Conservation (phyloP, 2,797 vertebrate species). For the Tapera naevia region DNA sequence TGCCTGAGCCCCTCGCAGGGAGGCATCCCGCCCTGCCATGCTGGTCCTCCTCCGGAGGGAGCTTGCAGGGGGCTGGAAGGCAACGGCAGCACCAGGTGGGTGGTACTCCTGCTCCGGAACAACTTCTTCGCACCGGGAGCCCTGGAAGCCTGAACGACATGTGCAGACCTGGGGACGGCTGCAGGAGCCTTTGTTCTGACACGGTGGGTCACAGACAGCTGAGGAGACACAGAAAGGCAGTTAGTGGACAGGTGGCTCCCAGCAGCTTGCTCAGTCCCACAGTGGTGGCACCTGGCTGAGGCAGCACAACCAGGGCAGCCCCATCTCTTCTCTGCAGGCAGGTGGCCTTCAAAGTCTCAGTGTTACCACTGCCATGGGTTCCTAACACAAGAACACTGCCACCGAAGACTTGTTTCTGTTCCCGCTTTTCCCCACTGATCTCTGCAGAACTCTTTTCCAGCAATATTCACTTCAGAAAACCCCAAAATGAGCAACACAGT, state of each 20-base stretch:
- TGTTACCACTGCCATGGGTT: not conserved
- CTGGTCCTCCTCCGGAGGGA: slow-evolving; percentile 72
- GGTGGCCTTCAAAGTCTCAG: not conserved
- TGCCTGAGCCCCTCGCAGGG: not conserved
- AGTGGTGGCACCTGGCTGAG: not conserved
- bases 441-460: not conserved
- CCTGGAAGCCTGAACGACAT: slow-evolving; percentile 93
- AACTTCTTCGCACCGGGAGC: slow-evolving; percentile 86
- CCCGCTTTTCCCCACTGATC: not conserved
- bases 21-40: slow-evolving; percentile 50
- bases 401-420: not conserved
- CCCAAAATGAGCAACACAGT: not conserved
- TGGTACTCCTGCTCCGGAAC: slow-evolving; percentile 93
- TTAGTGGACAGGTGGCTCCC: not conserved
- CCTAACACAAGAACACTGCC: not conserved
- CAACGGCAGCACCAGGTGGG: slow-evolving; percentile 71
- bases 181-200: slow-evolving; percentile 95
- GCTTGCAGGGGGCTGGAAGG: slow-evolving; percentile 73
- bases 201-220: slow-evolving; percentile 94
- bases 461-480: not conserved
- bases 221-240: slow-evolving; percentile 51
- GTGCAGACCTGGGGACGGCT: slow-evolving; percentile 92
- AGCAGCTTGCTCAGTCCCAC: not conserved
- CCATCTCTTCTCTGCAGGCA: not conserved
- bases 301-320: not conserved